phyloP scores from a whole-genome alignment of 2,797 vertebrate species.

The Balearica regulorum region DNA sequence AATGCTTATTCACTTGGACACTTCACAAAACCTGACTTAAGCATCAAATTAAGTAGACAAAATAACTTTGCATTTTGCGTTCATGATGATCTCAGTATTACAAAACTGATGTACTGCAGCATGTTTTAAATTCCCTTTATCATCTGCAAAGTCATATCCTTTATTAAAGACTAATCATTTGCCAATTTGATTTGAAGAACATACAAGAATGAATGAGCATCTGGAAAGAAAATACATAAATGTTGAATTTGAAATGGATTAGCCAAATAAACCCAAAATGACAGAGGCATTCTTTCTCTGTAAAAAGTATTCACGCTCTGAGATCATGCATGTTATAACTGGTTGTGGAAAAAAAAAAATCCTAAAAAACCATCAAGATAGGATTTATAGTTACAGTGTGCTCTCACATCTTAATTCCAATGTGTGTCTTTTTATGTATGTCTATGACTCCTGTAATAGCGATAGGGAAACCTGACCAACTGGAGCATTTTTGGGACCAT shows the following conservation, averaged over 20 bases:
- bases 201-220: background rate
- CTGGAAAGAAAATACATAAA: background rate
- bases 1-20: background rate
- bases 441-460: background rate
- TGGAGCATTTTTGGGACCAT: background rate
- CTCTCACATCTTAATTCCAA: background rate
- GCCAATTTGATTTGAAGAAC: conserved; percentile 7
- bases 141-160: background rate
- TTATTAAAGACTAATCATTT: conserved; percentile 10
- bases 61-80: background rate
- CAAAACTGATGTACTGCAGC: background rate
- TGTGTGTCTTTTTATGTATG: rapidly evolving
- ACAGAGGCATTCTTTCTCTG: background rate
- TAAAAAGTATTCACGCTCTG: background rate
- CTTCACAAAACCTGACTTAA: background rate
- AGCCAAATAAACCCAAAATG: background rate
- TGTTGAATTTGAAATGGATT: background rate
- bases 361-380: background rate
- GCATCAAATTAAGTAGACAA: background rate
- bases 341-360: background rate
- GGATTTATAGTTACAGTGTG: background rate
- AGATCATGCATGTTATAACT: background rate
- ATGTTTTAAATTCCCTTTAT: background rate
- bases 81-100: background rate
- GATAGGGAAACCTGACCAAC: background rate